A percentile compares a stretch with the other conserved stretches of the same genome.
Evolutionary conservation across 2,113 vertebrate species (phyloP).

Genomic region (Sebastes schlegelii): DNA sequence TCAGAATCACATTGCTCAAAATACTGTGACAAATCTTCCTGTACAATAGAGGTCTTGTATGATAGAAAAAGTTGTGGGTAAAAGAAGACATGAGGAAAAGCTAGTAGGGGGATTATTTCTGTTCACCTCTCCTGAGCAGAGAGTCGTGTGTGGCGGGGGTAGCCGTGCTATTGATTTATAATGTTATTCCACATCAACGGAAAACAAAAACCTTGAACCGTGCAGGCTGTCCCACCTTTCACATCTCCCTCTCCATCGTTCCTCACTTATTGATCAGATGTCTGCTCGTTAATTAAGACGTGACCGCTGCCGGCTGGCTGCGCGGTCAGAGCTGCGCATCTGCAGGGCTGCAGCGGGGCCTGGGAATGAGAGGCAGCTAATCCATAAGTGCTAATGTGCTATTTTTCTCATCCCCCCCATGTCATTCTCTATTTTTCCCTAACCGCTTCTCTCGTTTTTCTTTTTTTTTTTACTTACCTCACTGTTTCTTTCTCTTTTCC

Average conservation of each 20-base stretch:
- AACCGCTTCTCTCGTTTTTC: background rate
- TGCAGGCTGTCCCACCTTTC: constrained; percentile 64
- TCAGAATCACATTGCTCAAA: background rate
- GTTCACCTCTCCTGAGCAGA: constrained; percentile 13
- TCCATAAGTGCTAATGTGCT: constrained; percentile 80
- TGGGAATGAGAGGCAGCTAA: constrained; percentile 79
- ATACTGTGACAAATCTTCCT: background rate
- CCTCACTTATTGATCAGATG: constrained; percentile 77
- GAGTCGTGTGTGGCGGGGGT: constrained; percentile 21
- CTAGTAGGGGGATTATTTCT: background rate
- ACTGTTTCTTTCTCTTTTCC: background rate
- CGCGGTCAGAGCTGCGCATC: constrained; percentile 71
- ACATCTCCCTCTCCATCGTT: constrained; percentile 62
- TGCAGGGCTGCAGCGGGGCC: constrained; percentile 66
- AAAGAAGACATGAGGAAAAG: background rate
- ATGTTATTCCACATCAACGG: constrained; percentile 72
- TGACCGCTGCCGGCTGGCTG: constrained; percentile 63
- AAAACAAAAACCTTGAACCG: constrained; percentile 78
- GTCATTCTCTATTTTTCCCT: constrained; percentile 54
- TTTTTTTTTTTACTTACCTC: background rate
- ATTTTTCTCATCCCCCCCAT: constrained; percentile 52
- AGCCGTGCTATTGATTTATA: constrained; percentile 65
- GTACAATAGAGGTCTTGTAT: background rate
- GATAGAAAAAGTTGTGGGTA: background rate
- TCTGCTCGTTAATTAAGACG: constrained; percentile 81